Evolutionary conservation across 2,113 vertebrate species (phyloP).

Genomic region (Pangasianodon gigas): DNA sequence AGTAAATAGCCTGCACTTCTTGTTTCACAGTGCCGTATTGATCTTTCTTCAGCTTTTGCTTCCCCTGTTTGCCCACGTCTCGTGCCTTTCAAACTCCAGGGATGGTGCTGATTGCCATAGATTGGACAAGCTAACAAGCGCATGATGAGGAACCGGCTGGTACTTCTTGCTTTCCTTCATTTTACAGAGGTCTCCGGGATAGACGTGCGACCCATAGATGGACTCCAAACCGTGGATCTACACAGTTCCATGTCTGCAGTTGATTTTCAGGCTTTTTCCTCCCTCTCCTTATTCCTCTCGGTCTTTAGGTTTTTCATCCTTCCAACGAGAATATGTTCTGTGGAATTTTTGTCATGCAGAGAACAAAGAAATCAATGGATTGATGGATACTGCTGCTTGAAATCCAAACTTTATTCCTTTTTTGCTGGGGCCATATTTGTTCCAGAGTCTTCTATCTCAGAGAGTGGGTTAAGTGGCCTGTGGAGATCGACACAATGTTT

Average conservation of each 20-base stretch:
- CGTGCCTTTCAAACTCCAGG: slow-evolving; percentile 95
- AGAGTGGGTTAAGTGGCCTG: slow-evolving; percentile 78
- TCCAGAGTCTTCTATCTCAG: slow-evolving; percentile 71
- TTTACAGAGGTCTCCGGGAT: slow-evolving; percentile 44
- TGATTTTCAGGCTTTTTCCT: slow-evolving; percentile 67
- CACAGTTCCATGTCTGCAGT: slow-evolving; percentile 79
- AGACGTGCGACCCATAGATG: slow-evolving; percentile 74
- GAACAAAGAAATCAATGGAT: slow-evolving; percentile 46
- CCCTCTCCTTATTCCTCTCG: slow-evolving; percentile 54
- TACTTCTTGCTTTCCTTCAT: slow-evolving; percentile 70
- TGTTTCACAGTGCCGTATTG: slow-evolving; percentile 96
- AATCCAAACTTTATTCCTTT: slow-evolving; percentile 65
- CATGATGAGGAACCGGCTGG: slow-evolving; percentile 90
- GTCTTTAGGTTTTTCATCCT: slow-evolving; percentile 40
- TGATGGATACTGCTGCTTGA: slow-evolving; percentile 62
- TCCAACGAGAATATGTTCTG: slow-evolving; percentile 60
- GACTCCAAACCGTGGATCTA: slow-evolving; percentile 75
- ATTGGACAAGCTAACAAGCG: slow-evolving; percentile 99
- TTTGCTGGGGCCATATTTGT: slow-evolving; percentile 69
- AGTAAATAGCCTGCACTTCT: slow-evolving; percentile 99
- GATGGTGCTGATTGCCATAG: slow-evolving; percentile 98
- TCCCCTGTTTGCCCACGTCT: slow-evolving; percentile 81
- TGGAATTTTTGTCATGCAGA: slow-evolving; percentile 59
- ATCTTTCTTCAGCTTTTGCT: slow-evolving; percentile 97
- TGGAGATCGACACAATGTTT: slow-evolving; percentile 70